Conservation (phyloP, 1,140 invertebrate genomes). For the Nasonia giraulti region DNA sequence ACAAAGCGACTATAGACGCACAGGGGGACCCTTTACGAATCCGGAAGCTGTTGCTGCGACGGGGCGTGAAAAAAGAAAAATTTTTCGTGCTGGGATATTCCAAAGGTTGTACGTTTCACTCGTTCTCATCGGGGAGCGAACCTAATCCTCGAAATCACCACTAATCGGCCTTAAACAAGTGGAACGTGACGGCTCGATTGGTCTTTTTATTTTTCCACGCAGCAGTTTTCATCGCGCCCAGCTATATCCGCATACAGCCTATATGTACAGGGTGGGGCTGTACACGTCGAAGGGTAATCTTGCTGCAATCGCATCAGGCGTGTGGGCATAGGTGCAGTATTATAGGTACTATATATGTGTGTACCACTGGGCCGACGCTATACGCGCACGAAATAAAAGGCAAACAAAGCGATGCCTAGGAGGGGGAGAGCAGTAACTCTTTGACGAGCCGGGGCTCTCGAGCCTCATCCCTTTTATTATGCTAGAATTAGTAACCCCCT, state of each 20-base stretch:
- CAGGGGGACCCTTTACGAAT: neutral
- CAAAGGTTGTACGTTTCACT: no score
- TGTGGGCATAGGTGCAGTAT: neutral
- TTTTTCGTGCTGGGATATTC: neutral
- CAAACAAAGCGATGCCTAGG: slow-evolving; percentile 60
- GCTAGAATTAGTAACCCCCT: slow-evolving; percentile 73
- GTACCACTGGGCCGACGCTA: no score
- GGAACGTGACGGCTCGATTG: neutral
- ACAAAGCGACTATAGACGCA: slow-evolving; percentile 55
- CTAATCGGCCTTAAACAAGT: slow-evolving; percentile 9
- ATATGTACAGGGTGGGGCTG: neutral
- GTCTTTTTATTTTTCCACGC: neutral
- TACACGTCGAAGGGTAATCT: neutral
- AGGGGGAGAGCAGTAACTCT: slow-evolving; percentile 51
- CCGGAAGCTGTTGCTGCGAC: neutral
- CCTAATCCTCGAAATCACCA: neutral
- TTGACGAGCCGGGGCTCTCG: slow-evolving; percentile 61
- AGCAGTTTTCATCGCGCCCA: neutral
- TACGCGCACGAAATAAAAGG: slow-evolving; percentile 63
- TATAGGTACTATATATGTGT: neutral
- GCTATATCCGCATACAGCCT: neutral
- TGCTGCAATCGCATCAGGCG: neutral
- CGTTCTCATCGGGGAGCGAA: no score
- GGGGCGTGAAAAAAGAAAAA: no score
- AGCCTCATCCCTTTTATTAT: slow-evolving; percentile 73